Base-by-base conservation (phyloP, 1,140 invertebrate species). In the Zaprionus davidi region DNA sequence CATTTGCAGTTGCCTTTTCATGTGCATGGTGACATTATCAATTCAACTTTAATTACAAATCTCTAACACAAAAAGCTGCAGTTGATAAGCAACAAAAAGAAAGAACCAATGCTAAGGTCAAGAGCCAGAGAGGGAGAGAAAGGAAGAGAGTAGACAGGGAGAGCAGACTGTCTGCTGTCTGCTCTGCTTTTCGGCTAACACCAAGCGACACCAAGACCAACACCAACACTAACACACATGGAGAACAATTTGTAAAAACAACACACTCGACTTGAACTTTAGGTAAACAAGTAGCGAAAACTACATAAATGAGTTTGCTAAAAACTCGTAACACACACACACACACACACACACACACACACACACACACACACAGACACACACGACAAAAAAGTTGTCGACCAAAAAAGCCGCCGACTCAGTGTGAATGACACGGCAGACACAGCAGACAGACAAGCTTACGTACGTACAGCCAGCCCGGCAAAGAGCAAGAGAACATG, bases 171-270 rank as follows among this genome's bases (percentile, higher is more conserved):
- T 68, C 46, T 55, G 38, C 64, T 77, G 77, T 81, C 78, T 78
- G 59, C 59, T 74, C 31, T n/a, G 58, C 77, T 85, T 84, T 81
- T 57, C 7, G 41, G 67, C 56, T 65, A 66, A 72, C 60, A 67
- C 65, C 59, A 65, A 46, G 41, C n/a, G 41, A 69, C 78, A 57
- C 20, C 36, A 15, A 57, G 36, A 46, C 56, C 57, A 62, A 68
- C 56, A 67, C 60, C 49, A 65, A 65, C 78, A 57, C 26, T 22
- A 9, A 57, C n/a, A 22, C 62, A 75, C 59, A 59, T 75, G 80
- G 68, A 80, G 79, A 87, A 84, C 87, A 91, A 91, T 91, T 91
- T 91, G 87, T 91, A 91, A 91, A 91, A 91, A 91, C 81, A 91
- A 91, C 87, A 91, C 81, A 91, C 88, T 91, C 78, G 81, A 91